A percentile compares a stretch with the other conserved stretches of the same genome.
Conservation (phyloP, 2,888 invertebrate species). For the Pachliopta kotzebuea region DNA sequence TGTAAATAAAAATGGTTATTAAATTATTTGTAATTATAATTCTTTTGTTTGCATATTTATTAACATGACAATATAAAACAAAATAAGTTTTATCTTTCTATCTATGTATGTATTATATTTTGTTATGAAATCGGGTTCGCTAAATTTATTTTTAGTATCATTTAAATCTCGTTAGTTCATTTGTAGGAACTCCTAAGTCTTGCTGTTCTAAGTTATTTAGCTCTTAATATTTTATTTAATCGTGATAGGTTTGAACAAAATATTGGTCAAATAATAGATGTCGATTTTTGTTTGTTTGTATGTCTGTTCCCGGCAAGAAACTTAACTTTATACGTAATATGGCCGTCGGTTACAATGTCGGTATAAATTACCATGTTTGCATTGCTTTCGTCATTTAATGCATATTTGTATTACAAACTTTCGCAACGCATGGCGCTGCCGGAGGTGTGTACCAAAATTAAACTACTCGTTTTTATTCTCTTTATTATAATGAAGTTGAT, state of each 20-base stretch:
- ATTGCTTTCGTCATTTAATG: conserved; percentile 26
- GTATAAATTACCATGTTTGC: conserved; percentile 27
- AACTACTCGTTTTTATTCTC: conserved; percentile 10
- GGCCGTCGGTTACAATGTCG: conserved; percentile 25
- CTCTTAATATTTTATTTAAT: not conserved
- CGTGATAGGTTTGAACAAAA: not conserved
- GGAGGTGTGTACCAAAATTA: conserved; percentile 17
- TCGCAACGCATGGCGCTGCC: conserved; percentile 11
- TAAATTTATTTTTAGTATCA: no score
- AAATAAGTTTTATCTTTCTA: no score
- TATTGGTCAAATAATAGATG: conserved; percentile 10
- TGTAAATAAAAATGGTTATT: no score
- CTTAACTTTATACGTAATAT: conserved; percentile 14
- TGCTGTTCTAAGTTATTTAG: not conserved
- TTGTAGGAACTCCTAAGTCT: no score
- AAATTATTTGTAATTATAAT: no score
- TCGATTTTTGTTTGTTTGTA: conserved; percentile 19
- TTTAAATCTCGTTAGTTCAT: no score
- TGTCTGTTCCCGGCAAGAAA: conserved; percentile 17
- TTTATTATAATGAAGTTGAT: not conserved
- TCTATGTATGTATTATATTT: no score
- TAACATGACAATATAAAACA: no score
- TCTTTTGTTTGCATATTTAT: no score
- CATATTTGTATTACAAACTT: conserved; percentile 26
- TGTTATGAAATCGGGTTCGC: no score